A percentile compares a stretch with the other conserved stretches of the same genome.
These are phyloP conservation scores for Aptenodytes patagonicus DNA, from an alignment of 2,113 vertebrate species.

Conservation along the genomic window DNA sequence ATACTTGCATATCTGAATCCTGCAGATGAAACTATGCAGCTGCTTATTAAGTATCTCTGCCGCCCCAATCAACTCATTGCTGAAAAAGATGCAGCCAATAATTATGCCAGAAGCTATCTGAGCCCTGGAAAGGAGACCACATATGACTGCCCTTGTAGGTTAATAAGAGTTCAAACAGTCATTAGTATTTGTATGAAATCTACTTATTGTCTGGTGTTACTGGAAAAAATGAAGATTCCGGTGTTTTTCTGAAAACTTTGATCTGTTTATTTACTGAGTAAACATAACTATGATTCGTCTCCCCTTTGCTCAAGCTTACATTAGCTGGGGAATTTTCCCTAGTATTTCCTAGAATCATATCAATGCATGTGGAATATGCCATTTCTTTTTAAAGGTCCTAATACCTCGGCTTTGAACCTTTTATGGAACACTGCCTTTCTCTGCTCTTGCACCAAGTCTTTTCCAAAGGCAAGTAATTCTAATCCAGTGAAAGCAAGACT, in stretches of 20 bases:
- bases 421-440: neutral
- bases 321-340: neutral
- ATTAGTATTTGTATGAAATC: neutral
- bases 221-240: neutral
- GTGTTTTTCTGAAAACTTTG: neutral
- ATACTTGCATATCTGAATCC: neutral
- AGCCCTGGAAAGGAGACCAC: neutral
- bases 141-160: neutral
- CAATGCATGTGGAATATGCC: neutral
- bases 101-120: neutral
- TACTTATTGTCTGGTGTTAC: neutral
- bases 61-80: neutral
- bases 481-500: neutral
- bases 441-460: neutral
- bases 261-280: neutral
- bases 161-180: neutral
- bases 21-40: neutral
- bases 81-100: neutral
- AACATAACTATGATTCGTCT: neutral
- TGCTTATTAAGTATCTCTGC: neutral
- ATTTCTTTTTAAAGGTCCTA: neutral
- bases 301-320: neutral
- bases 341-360: neutral
- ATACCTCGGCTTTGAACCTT: neutral
- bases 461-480: neutral